Percentiles rank a stretch among this genome's conserved stretches.
Conservation (phyloP, 2,113 vertebrate species). For the Mus pahari region DNA sequence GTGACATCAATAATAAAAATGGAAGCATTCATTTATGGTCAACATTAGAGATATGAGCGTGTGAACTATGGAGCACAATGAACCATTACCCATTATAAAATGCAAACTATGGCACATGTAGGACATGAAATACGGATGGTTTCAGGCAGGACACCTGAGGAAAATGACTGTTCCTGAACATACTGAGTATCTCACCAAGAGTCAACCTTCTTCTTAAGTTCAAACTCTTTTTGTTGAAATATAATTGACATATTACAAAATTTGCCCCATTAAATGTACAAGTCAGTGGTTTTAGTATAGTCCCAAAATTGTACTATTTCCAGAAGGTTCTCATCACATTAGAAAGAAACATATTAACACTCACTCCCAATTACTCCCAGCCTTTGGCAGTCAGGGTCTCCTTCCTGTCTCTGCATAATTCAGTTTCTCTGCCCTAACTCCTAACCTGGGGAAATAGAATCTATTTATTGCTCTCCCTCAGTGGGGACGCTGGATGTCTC, state of each 20-base stretch:
- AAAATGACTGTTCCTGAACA: neutral
- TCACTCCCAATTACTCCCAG: neutral
- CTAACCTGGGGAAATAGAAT: neutral
- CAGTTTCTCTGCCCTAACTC: too few species aligned
- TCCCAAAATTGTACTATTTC: neutral
- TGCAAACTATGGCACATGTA: neutral
- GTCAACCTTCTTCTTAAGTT: neutral
- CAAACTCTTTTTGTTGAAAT: constrained; percentile 10
- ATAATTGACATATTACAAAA: constrained; percentile 34
- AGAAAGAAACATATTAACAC: neutral
- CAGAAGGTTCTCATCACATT: constrained; percentile 7
- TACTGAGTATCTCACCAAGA: neutral
- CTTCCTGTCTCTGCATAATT: neutral
- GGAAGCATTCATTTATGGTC: neutral
- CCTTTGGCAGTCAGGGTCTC: neutral
- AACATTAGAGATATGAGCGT: neutral
- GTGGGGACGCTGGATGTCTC: neutral
- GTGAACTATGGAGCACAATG: neutral
- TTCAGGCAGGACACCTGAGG: neutral
- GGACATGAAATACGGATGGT: neutral
- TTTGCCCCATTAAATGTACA: neutral
- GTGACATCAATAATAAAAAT: constrained; percentile 19
- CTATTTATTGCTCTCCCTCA: neutral
- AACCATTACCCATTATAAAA: constrained; percentile 7
- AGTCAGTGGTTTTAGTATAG: neutral